phyloP scores from a whole-genome alignment of 1,140 invertebrate species.

The Drosophila oshimai region DNA sequence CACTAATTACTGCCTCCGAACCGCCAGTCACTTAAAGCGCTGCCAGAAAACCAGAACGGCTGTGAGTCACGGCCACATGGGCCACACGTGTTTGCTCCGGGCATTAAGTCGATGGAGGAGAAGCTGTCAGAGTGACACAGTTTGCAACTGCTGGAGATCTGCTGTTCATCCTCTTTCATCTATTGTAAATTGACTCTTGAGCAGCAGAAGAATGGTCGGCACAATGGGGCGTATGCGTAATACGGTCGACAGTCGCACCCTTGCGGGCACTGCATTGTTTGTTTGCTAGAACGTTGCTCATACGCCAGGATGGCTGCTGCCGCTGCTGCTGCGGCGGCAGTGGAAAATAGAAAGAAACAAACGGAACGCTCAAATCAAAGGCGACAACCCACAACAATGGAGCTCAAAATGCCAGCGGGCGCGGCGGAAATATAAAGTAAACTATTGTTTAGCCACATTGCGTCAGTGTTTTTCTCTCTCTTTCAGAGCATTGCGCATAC shows the following conservation, averaged over 20 bases:
- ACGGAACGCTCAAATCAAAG: conserved; percentile 45
- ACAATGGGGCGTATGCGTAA: conserved; percentile 54
- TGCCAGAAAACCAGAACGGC: background rate
- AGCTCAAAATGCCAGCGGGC: conserved; percentile 28
- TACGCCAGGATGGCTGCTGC: background rate
- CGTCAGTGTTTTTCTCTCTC: conserved; percentile 12
- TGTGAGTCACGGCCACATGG: conserved; percentile 21
- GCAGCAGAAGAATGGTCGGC: background rate
- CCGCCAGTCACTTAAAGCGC: conserved; percentile 38
- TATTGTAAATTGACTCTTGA: conserved; percentile 53
- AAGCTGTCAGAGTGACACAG: conserved; percentile 22
- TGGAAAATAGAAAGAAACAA: conserved; percentile 16
- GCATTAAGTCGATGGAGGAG: conserved; percentile 8
- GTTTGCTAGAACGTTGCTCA: conserved; percentile 11
- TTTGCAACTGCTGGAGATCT: conserved; percentile 1
- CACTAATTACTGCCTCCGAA: conserved; percentile 69
- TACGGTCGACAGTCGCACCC: conserved; percentile 22
- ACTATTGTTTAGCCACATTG: conserved; percentile 29
- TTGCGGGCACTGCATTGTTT: conserved; percentile 27
- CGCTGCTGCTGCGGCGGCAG: background rate
- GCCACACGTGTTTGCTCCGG: conserved; percentile 17
- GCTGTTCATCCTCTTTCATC: conserved; percentile 26
- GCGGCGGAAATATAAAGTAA: conserved; percentile 37
- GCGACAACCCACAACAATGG: conserved; percentile 35
- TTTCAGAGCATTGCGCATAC: conserved; percentile 33